Evolutionary conservation across 2,113 vertebrate genomes (phyloP), one percentile per base, ranked within the genome.

Genomic region (Scomber colias): DNA sequence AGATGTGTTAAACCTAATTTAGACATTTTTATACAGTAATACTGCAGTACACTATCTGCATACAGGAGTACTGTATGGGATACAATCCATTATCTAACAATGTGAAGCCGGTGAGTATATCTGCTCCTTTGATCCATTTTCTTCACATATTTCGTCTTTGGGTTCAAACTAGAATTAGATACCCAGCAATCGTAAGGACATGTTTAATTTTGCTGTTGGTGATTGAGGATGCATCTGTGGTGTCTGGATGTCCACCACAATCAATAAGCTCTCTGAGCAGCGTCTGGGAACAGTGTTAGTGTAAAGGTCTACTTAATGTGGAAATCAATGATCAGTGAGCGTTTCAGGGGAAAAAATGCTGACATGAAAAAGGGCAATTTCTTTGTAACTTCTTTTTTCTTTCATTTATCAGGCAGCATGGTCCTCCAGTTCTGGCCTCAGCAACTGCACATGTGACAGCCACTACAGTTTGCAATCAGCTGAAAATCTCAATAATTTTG

Each of bases 211-310:
- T 69, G 67, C 67, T 70, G 10, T 76, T 59, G 54, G 59, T 84
- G 71, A 80, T 87, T 75, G 79, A 87, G 84, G 83, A 83, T 76
- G 40, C 48, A 67, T 84, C 68, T 75, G 71, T 35, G 50, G 71
- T 86, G 84, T 92, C 77, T 86, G 80, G 72, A 74, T 90, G 75
- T 82, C n/a, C 77, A 84, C 75, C 72, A 44, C 81, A 84, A 90
- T 91, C 84, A 71, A 90, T 92, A 87, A 57, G 63, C 67, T 84
- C 70, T 87, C 62, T 70, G 76, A 71, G 67, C 65, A 82, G 55
- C 9, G 72, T 87, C 86, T 89, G 80, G 84, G 77, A 83, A 84
- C 67, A 62, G 60, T 64, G 55, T 72, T 77, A 70, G 66, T 65
- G 49, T 70, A 85, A 85, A 81, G 79, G 71, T 82, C 81, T 85